Conservation (phyloP, 1,140 invertebrate species). For the Ips typographus region DNA sequence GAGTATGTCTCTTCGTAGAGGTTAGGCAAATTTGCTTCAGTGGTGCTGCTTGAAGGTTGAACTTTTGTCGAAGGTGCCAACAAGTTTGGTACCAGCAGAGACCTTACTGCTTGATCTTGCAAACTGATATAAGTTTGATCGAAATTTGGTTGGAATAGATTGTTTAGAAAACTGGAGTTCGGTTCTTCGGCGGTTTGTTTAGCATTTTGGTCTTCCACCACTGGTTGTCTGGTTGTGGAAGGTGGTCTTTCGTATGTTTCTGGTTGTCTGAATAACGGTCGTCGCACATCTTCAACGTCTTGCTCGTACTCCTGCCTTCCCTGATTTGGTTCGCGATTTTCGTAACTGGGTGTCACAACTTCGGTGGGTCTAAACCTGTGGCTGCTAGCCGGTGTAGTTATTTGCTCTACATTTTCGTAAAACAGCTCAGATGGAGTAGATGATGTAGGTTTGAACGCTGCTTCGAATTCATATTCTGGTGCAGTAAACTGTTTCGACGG, state of each 20-base stretch:
- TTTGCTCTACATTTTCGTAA: not conserved
- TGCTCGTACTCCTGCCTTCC: not conserved
- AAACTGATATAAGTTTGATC: constrained; percentile 50
- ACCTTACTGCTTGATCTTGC: constrained; percentile 53
- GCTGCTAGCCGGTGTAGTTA: not conserved
- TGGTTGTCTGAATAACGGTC: not conserved
- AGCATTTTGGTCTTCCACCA: constrained; percentile 1
- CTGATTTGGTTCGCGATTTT: constrained; percentile 24
- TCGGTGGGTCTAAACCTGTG: constrained; percentile 22
- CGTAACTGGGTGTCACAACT: constrained; percentile 7
- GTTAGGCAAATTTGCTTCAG: not conserved
- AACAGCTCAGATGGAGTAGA: not conserved
- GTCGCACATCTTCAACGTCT: not conserved
- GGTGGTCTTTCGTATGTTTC: constrained; percentile 7
- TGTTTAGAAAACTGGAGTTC: constrained; percentile 12
- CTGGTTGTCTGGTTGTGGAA: not conserved
- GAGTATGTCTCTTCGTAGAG: constrained; percentile 29
- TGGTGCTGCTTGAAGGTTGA: not conserved
- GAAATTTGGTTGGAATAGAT: constrained; percentile 24
- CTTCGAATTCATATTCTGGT: not conserved
- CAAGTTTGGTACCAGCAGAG: constrained; percentile 43
- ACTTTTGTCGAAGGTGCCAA: constrained; percentile 36
- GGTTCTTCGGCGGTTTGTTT: not conserved
- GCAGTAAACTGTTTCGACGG: constrained; percentile 1
- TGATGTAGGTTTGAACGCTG: not conserved